A percentile compares a stretch with the other conserved stretches of the same genome.
phyloP scores from a whole-genome alignment of 2,888 invertebrate species.

The Drosophila eohydei region DNA sequence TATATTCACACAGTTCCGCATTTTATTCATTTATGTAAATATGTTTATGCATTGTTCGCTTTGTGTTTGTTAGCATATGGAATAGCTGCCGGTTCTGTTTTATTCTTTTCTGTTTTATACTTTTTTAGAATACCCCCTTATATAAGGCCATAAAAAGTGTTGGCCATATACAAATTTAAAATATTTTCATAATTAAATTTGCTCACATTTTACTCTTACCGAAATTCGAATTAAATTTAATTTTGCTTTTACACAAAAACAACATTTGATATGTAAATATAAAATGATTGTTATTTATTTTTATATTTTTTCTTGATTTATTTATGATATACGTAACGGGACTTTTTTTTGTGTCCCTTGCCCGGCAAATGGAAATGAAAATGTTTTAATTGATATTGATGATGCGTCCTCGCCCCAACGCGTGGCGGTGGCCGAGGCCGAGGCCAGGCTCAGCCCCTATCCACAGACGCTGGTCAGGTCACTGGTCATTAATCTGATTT shows the following conservation, averaged over 20 bases:
- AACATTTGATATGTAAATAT: constrained; percentile 27
- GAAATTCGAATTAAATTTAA: constrained; percentile 2
- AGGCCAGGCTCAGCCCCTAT: background rate
- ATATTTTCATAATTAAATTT: constrained; percentile 4
- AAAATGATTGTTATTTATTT: constrained; percentile 10
- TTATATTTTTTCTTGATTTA: constrained; percentile 20
- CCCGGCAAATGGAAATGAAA: constrained; percentile 41
- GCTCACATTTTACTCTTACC: background rate
- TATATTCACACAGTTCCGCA: constrained; percentile 35
- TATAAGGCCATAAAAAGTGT: background rate
- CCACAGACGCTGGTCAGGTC: background rate
- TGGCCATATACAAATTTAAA: background rate
- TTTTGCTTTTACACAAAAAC: constrained; percentile 5
- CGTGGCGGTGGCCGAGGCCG: background rate
- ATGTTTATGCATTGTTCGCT: constrained; percentile 53
- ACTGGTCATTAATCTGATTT: constrained; percentile 29
- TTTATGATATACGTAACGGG: constrained; percentile 23
- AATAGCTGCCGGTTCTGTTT: constrained; percentile 38
- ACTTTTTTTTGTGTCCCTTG: background rate
- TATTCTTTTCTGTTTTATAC: constrained; percentile 5
- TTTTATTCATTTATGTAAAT: constrained; percentile 61
- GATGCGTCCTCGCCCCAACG: constrained; percentile 18
- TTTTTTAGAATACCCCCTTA: constrained; percentile 3
- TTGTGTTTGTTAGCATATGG: constrained; percentile 52
- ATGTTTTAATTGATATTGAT: constrained; percentile 75